Base-by-base conservation (phyloP, 1,140 invertebrate genomes). In the Nebria ingens region DNA sequence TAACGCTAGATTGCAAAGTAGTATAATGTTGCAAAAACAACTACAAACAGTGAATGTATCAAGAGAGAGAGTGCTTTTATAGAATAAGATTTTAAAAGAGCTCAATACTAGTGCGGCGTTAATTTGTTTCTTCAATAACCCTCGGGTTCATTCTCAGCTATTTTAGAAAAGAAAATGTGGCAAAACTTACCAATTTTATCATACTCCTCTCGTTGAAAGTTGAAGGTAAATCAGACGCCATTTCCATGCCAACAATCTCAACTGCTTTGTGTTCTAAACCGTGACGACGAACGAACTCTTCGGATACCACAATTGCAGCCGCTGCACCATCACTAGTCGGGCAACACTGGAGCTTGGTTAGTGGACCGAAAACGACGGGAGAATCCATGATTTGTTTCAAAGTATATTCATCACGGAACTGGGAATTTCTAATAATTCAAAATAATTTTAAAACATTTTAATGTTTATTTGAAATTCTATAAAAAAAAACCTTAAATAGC, bases 321-420 rank as follows among this genome's bases (percentile, higher is more conserved):
- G 90, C 96, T 15, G 92, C 83, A 9, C 96, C 96, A 76, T 98
- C 94, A 21, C 93, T 97, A 1, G 95, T 98, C 19, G 96, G 96
- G 69, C 94, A 97, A 70, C 96, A 98, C 66, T 97, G 93, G 12
- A 98, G 74, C 69, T 97, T 96, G 4, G 95, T 98, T 12, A 98
- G 73, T 0, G 93, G 91, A 9, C 87, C 91, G 70, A 86, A 91
- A 38, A 98, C 81, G 65, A 79, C 79, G 2, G 89, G 87, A 0
- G 94, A 92, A 15, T 85, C 82, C 68, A 88, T 75, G 53, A 98
- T 90, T 71, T 98, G 83, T 55, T 98, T 86, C 40, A 98, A 71
- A 9, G 82, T 83, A 67, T 97, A 97, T 64, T 91, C 87, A 55
- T 89, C 82, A 70, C 85, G 86, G 65, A 95, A 95, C 68, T 98